phyloP scores from a whole-genome alignment of 2,113 vertebrate genomes.

The Condylura cristata region DNA sequence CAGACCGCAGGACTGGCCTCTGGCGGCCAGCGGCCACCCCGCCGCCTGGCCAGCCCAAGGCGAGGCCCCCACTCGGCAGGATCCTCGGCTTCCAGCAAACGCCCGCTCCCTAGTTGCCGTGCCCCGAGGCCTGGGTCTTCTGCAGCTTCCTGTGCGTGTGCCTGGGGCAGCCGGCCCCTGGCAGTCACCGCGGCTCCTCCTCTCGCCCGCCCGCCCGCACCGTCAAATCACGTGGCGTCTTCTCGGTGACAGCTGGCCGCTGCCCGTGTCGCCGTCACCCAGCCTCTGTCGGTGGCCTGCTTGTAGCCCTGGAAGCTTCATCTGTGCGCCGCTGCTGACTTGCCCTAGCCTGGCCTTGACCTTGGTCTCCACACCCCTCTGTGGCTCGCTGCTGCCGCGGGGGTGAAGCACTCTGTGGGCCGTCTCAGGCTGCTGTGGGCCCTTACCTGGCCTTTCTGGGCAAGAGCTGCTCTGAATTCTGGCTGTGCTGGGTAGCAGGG shows the following conservation, averaged over 20 bases:
- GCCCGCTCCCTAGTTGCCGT: rapidly evolving
- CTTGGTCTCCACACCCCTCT: rapidly evolving
- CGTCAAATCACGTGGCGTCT: rapidly evolving
- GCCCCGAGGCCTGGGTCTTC: rapidly evolving
- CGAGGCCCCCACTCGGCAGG: rapidly evolving
- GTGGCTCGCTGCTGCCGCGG: rapidly evolving
- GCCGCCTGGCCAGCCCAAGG: rapidly evolving
- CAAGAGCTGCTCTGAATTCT: neutral
- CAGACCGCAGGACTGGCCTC: neutral
- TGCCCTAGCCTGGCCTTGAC: rapidly evolving
- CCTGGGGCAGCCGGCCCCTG: rapidly evolving
- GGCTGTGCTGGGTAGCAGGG: neutral
- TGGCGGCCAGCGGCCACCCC: rapidly evolving
- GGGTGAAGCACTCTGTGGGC: rapidly evolving
- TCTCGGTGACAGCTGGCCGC: neutral
- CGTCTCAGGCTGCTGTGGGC: rapidly evolving
- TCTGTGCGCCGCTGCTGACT: rapidly evolving
- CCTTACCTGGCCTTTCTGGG: neutral
- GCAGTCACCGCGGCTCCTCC: rapidly evolving
- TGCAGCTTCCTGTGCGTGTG: rapidly evolving
- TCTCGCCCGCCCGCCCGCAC: rapidly evolving
- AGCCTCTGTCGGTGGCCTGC: neutral
- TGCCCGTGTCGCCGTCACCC: neutral
- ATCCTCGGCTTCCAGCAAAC: neutral
- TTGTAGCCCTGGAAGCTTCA: rapidly evolving